Base-by-base conservation (phyloP, 1,140 invertebrate genomes). In the Pseudomyrmex flavicornis region DNA sequence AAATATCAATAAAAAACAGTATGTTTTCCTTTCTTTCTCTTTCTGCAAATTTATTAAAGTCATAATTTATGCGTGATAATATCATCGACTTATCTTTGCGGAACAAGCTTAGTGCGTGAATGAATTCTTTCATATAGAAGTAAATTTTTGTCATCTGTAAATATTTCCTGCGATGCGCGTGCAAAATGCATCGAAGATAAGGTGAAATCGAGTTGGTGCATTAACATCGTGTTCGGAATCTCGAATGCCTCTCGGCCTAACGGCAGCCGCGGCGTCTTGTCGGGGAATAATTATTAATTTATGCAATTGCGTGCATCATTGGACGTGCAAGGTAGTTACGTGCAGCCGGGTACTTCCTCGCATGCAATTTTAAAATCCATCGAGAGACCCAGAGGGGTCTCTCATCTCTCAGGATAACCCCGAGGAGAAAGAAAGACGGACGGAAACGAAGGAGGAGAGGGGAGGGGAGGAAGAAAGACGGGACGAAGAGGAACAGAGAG, bases 301-400 rank as follows among this genome's bases (percentile, higher is more conserved):
- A 88, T 86, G 65, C 65, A 65, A 75, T 72, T 88, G 82, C 77
- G 79, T 83, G 87, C 87, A 85, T 90, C 83, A 85, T 76, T 87
- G 88, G 69, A 80, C 82, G 82, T 83, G 61, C 35, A 74, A 83
- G 82, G 72, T 82, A 73, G 72, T 85, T 79, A 80, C 80, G 66
- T 76, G 68, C 72, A 62, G 68, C 62, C 15, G 66, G 76, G 76
- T 74, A 74, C 85, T 82, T 79, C 2, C 72, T 79, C 84, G 89
- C 72, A 68, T 86, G 82, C 85, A 85, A 88, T 87, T 88, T 87
- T 82, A 85, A 85, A 85, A 85, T 59, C 82, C 87, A 85, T 75
- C 82, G 50, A 69, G 35, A 50, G 66, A 66, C 61, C 54, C 65
- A 68, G 20, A 70, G 50, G 35, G 50, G 35, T 66, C 52, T 76